Percentiles rank a stretch among this genome's conserved stretches.
Conservation (phyloP, 2,888 invertebrate genomes). For the Cephus pygmeus region DNA sequence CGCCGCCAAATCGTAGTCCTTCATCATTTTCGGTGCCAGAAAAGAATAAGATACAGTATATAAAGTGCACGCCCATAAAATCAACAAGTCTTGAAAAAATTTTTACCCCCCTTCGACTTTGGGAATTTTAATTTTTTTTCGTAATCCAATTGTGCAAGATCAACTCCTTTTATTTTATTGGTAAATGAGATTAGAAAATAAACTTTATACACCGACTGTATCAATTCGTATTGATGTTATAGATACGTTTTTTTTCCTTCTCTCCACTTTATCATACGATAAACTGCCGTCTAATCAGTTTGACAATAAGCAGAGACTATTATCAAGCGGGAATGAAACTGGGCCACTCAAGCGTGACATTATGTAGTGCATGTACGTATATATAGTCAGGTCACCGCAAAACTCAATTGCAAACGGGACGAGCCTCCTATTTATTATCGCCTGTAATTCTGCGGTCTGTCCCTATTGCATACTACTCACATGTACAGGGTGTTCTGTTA, state of each 20-base stretch:
- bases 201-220: background rate
- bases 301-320: background rate
- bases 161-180: background rate
- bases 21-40: no score
- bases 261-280: background rate
- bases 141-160: conserved; percentile 41
- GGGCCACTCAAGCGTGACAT: background rate
- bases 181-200: background rate
- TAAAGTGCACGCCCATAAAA: no score
- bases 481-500: background rate
- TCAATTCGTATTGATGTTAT: background rate
- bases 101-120: conserved; percentile 25
- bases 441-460: background rate
- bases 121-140: conserved; percentile 36
- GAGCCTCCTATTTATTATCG: background rate
- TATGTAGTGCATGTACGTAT: background rate
- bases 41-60: no score
- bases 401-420: background rate
- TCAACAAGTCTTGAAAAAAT: conserved; percentile 26
- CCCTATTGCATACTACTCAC: background rate
- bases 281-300: background rate
- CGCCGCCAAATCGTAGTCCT: no score
- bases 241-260: no score
- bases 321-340: background rate
- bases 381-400: background rate